phyloP scores from a whole-genome alignment of 2,113 vertebrate genomes.

The Murina feae region DNA sequence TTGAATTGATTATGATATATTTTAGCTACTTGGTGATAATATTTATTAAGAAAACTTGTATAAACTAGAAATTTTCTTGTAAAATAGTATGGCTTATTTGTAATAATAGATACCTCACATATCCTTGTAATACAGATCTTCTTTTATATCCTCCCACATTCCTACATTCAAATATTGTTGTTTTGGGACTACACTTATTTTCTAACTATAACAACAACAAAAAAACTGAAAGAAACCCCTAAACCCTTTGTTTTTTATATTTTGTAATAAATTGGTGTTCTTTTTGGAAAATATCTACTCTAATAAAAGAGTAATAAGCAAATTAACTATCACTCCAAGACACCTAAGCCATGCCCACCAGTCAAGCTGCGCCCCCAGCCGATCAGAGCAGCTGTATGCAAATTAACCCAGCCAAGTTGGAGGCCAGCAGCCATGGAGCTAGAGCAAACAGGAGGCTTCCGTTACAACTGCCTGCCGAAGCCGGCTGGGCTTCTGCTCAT shows the following conservation, averaged over 20 bases:
- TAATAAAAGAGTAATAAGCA: no score
- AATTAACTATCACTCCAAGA: no score
- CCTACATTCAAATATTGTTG: not conserved
- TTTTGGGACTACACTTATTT: not conserved
- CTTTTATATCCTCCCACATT: not conserved
- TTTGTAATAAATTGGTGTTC: not conserved
- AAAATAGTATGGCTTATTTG: not conserved
- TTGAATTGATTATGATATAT: not conserved
- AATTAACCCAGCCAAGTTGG: no score
- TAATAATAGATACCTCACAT: not conserved
- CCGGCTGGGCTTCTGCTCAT: no score
- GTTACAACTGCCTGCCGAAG: no score
- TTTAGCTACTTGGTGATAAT: not conserved
- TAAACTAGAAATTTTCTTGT: not conserved
- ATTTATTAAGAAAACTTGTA: not conserved
- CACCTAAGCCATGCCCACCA: no score
- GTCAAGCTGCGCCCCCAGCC: no score
- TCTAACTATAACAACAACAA: not conserved
- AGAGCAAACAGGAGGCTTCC: no score
- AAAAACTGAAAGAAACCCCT: not conserved
- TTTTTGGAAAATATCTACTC: not conserved
- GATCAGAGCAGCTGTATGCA: no score
- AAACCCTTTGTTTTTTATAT: not conserved
- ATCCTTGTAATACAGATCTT: not conserved
- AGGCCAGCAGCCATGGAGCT: no score